A percentile compares a stretch with the other conserved stretches of the same genome.
phyloP scores from a whole-genome alignment of 1,140 invertebrate species.

The Drosophila orosa region DNA sequence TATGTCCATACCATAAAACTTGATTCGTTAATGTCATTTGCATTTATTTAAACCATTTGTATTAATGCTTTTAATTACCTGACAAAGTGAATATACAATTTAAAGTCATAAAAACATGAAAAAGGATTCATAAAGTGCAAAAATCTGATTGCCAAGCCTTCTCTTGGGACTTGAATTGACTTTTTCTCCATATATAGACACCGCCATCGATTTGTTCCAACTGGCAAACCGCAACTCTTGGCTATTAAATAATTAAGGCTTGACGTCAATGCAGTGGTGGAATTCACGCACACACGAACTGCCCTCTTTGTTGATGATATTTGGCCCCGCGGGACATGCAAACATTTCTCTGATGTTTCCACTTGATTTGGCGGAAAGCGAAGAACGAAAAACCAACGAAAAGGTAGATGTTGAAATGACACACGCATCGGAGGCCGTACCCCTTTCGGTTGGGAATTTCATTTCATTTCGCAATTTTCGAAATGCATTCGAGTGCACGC shows the following conservation, averaged over 20 bases:
- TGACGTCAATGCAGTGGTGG: slow-evolving; percentile 62
- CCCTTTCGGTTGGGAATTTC: slow-evolving; percentile 10
- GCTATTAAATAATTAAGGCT: slow-evolving; percentile 57
- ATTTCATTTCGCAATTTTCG: slow-evolving; percentile 37
- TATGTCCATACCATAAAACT: neutral
- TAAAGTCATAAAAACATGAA: neutral
- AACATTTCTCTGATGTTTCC: slow-evolving; percentile 39
- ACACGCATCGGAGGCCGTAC: slow-evolving; percentile 19
- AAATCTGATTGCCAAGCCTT: neutral
- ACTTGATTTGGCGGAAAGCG: slow-evolving; percentile 33
- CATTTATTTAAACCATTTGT: neutral
- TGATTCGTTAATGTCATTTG: neutral
- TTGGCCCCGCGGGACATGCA: slow-evolving; percentile 38
- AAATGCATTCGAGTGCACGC: slow-evolving; percentile 50
- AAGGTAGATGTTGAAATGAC: slow-evolving; percentile 18
- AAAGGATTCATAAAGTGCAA: neutral
- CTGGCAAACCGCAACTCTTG: slow-evolving; percentile 19
- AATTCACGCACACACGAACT: slow-evolving; percentile 21
- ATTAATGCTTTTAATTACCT: neutral
- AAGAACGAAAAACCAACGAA: slow-evolving; percentile 7
- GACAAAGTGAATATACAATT: slow-evolving; percentile 3
- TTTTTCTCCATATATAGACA: slow-evolving; percentile 18
- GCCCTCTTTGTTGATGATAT: slow-evolving; percentile 15
- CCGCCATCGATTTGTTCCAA: slow-evolving; percentile 31
- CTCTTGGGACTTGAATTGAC: slow-evolving; percentile 8